These are phyloP conservation scores for Panagrolaimus sp. DNA, from an alignment of 1,140 invertebrate genomes.

Conservation along the genomic window DNA sequence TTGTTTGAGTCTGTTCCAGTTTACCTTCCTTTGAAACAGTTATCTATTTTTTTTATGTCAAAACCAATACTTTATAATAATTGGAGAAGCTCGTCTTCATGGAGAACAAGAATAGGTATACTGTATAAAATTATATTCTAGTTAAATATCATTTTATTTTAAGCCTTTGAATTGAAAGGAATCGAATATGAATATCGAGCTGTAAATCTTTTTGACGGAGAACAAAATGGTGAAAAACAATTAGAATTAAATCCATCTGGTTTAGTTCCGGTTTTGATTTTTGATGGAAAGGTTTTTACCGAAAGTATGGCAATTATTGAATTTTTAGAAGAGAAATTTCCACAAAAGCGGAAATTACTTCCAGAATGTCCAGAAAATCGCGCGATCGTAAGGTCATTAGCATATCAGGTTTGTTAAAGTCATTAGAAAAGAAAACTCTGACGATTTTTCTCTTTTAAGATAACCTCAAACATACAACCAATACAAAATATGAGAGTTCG, in stretches of 20 bases:
- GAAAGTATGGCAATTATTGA: slow-evolving; percentile 89
- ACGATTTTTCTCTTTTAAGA: slow-evolving; percentile 30
- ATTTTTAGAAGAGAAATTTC: slow-evolving; percentile 85
- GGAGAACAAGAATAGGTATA: slow-evolving; percentile 60
- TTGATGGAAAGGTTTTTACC: slow-evolving; percentile 73
- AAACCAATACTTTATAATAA: slow-evolving; percentile 59
- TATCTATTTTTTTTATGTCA: not conserved
- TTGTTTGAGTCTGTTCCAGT: no score
- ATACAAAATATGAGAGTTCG: slow-evolving; percentile 84
- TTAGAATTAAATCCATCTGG: slow-evolving; percentile 83
- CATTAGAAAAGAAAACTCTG: not conserved
- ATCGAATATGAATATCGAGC: slow-evolving; percentile 88
- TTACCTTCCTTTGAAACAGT: no score
- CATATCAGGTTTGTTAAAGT: slow-evolving; percentile 21
- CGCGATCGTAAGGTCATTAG: slow-evolving; percentile 69
- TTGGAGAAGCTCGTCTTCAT: slow-evolving; percentile 61
- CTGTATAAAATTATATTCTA: not conserved
- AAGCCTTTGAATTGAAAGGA: slow-evolving; percentile 80
- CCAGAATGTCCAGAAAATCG: slow-evolving; percentile 77
- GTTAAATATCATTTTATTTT: slow-evolving; percentile 27
- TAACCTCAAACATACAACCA: slow-evolving; percentile 63
- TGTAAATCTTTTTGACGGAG: slow-evolving; percentile 73
- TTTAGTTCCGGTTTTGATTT: slow-evolving; percentile 81
- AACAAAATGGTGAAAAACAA: slow-evolving; percentile 73
- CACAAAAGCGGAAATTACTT: slow-evolving; percentile 70